Percentiles rank a stretch among this genome's conserved stretches.
Conservation (phyloP, 2,888 invertebrate species). For the Uropetala carovei region DNA sequence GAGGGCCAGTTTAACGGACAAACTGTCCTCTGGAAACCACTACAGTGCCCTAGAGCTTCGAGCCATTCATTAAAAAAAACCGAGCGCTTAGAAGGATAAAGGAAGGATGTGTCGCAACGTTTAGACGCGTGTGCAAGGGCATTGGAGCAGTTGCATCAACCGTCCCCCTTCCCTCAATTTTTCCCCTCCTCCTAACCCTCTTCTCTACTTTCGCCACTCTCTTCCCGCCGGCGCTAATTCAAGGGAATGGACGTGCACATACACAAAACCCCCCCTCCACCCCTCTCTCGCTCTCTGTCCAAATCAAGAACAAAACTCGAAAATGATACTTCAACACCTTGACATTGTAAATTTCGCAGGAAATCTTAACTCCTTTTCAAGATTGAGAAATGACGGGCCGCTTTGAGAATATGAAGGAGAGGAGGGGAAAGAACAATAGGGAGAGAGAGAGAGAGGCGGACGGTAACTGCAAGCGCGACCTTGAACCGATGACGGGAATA, state of each 20-base stretch:
- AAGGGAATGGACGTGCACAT: neutral
- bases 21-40: neutral
- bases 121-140: slow-evolving; percentile 4
- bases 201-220: neutral
- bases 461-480: too few species aligned
- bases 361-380: neutral
- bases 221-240: neutral
- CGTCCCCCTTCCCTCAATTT: neutral
- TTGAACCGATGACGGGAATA: too few species aligned
- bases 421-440: neutral
- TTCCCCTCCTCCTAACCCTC: neutral
- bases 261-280: neutral
- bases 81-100: too few species aligned
- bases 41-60: neutral
- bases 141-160: slow-evolving; percentile 33
- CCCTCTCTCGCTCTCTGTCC: too few species aligned
- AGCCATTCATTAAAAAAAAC: neutral
- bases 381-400: neutral
- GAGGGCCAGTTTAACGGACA: slow-evolving; percentile 6
- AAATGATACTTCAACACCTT: neutral
- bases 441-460: neutral
- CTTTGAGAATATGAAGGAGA: neutral
- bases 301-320: too few species aligned
- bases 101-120: too few species aligned
- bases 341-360: neutral